These are phyloP conservation scores for Drepana arcuata DNA, from an alignment of 1,140 invertebrate species.

Conservation along the genomic window DNA sequence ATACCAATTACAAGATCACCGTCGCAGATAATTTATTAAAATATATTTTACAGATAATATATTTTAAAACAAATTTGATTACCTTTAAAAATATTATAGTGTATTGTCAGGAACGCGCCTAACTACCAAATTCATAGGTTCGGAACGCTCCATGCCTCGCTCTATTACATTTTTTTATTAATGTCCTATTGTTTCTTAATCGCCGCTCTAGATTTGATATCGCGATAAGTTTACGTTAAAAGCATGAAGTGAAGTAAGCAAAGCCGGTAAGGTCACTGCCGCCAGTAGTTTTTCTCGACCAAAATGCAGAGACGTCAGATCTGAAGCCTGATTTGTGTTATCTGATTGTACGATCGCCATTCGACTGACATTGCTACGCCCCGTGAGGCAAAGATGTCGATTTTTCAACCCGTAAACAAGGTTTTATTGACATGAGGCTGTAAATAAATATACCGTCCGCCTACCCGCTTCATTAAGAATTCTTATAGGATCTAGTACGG, in stretches of 20 bases:
- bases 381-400: conserved; percentile 30
- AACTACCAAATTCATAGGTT: conserved; percentile 31
- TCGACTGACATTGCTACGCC: conserved; percentile 35
- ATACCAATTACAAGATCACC: too few relatives aligned
- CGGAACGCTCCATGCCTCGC: conserved; percentile 48
- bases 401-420: conserved; percentile 41
- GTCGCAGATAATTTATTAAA: too few relatives aligned
- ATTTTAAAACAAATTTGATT: too few relatives aligned
- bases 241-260: conserved; percentile 43
- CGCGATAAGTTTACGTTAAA: conserved; percentile 58
- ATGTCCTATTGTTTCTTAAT: conserved; percentile 65
- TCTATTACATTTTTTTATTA: conserved; percentile 49
- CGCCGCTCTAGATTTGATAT: conserved; percentile 53
- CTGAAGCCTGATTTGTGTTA: conserved; percentile 35
- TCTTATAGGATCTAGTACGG: conserved; percentile 5
- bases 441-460: conserved; percentile 30
- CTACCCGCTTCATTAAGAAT: conserved; percentile 37
- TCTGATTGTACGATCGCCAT: conserved; percentile 41
- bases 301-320: conserved; percentile 45
- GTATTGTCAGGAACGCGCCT: too few relatives aligned
- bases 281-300: conserved; percentile 37
- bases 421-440: conserved; percentile 21
- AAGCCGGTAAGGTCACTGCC: conserved; percentile 29
- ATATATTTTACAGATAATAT: too few relatives aligned
- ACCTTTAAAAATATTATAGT: too few relatives aligned